Evolutionary conservation across 2,888 invertebrate genomes (phyloP).

Genomic region (Seira musarum): DNA sequence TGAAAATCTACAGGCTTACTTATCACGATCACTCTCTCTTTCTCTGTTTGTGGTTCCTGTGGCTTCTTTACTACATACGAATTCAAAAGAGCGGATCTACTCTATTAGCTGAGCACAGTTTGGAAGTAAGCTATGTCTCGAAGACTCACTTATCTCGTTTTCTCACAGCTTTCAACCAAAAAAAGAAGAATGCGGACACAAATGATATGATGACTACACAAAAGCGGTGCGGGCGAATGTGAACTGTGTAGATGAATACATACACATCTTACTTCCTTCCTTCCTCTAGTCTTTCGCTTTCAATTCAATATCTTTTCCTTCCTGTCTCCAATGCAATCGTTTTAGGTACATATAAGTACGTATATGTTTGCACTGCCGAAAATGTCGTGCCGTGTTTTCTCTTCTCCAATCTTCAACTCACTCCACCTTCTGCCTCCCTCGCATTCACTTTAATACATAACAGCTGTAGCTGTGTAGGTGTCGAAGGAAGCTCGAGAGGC

Average conservation of each 20-base stretch:
- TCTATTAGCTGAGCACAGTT: background rate
- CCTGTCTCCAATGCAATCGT: too few relatives aligned
- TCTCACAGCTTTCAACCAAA: too few relatives aligned
- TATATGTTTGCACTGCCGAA: constrained; percentile 11
- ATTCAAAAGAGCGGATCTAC: background rate
- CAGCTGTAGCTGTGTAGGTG: constrained; percentile 62
- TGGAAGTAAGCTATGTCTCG: background rate
- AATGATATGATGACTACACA: too few relatives aligned
- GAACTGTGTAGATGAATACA: background rate
- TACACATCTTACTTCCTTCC: background rate
- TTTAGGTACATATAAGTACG: background rate
- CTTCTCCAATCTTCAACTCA: background rate
- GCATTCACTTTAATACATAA: constrained; percentile 31
- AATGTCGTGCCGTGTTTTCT: background rate
- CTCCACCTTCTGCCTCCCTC: constrained; percentile 1
- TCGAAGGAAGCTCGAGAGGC: constrained; percentile 33
- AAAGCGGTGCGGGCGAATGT: background rate
- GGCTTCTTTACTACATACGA: too few relatives aligned
- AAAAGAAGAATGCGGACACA: too few relatives aligned
- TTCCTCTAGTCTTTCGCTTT: background rate
- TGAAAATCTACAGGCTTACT: constrained; percentile 46
- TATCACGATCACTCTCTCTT: background rate
- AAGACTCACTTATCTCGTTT: background rate
- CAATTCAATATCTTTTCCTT: background rate
- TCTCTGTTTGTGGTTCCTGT: constrained; percentile 1